A percentile compares a stretch with the other conserved stretches of the same genome.
Evolutionary conservation across 2,797 vertebrate genomes (phyloP).

Genomic region (Helostoma temminkii): DNA sequence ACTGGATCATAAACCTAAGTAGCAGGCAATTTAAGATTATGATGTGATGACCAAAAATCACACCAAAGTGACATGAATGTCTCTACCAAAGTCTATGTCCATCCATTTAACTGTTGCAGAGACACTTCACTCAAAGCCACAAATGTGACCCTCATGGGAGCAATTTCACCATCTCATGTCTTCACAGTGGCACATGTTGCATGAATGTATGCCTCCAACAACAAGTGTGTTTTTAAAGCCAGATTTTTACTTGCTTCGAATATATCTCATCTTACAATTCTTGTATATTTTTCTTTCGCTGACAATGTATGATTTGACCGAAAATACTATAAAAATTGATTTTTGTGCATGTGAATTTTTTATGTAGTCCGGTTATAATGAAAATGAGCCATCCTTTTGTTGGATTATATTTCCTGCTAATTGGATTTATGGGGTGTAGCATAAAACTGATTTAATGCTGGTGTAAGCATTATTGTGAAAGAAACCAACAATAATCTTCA

Average conservation of each 20-base stretch:
- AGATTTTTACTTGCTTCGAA: no score
- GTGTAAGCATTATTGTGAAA: slow-evolving; percentile 8
- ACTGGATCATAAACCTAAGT: no score
- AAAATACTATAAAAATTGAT: neutral
- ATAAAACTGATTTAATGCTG: slow-evolving; percentile 20
- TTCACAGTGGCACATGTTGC: neutral
- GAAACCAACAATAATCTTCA: slow-evolving; percentile 17
- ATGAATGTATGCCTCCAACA: no score
- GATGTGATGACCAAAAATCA: no score
- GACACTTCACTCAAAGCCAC: no score
- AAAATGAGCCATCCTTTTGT: slow-evolving; percentile 21
- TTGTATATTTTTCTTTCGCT: slow-evolving; percentile 2
- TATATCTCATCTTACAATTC: slow-evolving; percentile 31
- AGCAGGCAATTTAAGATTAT: no score
- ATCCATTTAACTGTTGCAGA: no score
- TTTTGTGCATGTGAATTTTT: slow-evolving; percentile 2
- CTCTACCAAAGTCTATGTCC: no score
- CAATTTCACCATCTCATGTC: no score
- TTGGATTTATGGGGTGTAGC: slow-evolving; percentile 22
- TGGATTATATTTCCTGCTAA: slow-evolving; percentile 1
- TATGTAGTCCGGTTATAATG: neutral
- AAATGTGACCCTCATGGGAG: no score
- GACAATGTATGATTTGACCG: slow-evolving; percentile 3
- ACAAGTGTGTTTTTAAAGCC: no score
- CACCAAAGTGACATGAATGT: no score